phyloP scores from a whole-genome alignment of 2,888 invertebrate genomes.

The Dilophus febrilis region DNA sequence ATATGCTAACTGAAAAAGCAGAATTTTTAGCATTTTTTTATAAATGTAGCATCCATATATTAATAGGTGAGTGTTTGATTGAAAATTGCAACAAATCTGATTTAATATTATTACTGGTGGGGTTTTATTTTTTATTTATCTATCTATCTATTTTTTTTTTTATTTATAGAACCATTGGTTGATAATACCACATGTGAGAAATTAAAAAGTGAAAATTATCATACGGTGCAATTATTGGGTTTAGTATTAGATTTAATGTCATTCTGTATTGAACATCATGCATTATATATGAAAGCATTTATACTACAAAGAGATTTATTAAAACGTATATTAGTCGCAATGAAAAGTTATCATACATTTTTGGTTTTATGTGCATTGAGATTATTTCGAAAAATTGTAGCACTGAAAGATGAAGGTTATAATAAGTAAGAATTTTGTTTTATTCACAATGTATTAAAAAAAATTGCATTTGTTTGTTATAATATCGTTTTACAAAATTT shows the following conservation, averaged over 20 bases:
- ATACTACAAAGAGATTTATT: conserved; percentile 93
- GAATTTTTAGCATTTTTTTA: conserved; percentile 98
- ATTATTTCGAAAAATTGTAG: conserved; percentile 93
- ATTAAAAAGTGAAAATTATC: conserved; percentile 86
- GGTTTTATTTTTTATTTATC: no score
- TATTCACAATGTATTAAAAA: neutral
- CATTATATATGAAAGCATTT: conserved; percentile 96
- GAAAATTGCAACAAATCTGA: no score
- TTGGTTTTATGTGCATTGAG: conserved; percentile 89
- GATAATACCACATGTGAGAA: conserved; percentile 82
- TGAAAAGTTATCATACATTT: conserved; percentile 95
- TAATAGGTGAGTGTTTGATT: conserved; percentile 72
- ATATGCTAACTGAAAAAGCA: conserved; percentile 95
- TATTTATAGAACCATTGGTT: conserved; percentile 62
- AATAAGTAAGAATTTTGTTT: conserved; percentile 35
- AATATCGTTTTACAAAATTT: neutral
- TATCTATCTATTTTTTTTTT: conserved; percentile 10
- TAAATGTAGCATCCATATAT: conserved; percentile 90
- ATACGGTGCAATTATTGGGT: conserved; percentile 88
- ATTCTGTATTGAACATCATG: conserved; percentile 98
- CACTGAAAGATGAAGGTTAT: conserved; percentile 97
- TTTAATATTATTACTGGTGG: no score
- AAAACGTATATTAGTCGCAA: conserved; percentile 83
- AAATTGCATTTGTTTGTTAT: neutral
- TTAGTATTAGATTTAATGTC: conserved; percentile 88